Evolutionary conservation across 2,113 vertebrate genomes (phyloP), one percentile per base, ranked within the genome.

Genomic region (Zingel zingel): DNA sequence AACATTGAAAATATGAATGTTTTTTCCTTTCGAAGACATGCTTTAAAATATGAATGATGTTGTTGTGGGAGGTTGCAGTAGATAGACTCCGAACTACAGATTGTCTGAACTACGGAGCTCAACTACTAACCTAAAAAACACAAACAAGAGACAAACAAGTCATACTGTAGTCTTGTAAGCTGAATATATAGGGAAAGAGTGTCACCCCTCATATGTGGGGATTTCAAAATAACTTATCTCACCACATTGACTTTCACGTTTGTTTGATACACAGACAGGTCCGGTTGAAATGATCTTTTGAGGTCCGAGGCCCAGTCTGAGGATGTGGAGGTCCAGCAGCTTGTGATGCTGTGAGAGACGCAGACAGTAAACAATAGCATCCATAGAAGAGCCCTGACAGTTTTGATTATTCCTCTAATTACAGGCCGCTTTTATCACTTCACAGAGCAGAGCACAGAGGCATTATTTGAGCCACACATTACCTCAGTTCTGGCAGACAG

Each of bases 351-450:
- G 81, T 87, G 79, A 89, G 86, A 91, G 88, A 90, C 74, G 82
- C 79, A 92, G 88, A 90, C 88, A 48, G 85, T 86, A 92, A 92
- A 89, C 85, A 89, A 82, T 91, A 86, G 59, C 45, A 47, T 86
- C 78, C 83, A 81, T 67, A 92, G 87, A 89, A 77, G 87, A 90
- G 82, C 84, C 89, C 87, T 93, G 92, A 94, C 93, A 90, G 83
- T 91, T 92, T 91, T 90, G 88, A 94, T 94, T 93, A 93, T 94
- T 87, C 88, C 86, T 86, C 86, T 93, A 94, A 95, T 94, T 94
- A 92, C 85, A 76, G 86, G 74, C 84, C 50, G 83, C 90, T 93
- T 93, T 94, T 88, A 91, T 92, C 86, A 89, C 91, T 85, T 81
- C 81, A 74, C 76, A 84, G 86, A 89, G 63, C 79, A 79, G 81